These are phyloP conservation scores for Lichenostomus cassidix DNA, from an alignment of 2,113 vertebrate species.

Conservation along the genomic window DNA sequence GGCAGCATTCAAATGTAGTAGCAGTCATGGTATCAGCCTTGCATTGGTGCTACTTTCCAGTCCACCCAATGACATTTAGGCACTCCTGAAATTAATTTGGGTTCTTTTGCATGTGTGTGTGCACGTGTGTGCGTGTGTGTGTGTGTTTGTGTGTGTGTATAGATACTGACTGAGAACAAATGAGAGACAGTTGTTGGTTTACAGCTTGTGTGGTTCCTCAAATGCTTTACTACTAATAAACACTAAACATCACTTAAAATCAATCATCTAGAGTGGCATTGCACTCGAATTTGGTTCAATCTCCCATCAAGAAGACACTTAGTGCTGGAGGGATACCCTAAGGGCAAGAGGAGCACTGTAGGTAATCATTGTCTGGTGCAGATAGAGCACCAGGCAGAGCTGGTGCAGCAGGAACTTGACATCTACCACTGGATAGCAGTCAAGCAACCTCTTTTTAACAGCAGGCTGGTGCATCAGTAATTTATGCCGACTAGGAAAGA, in stretches of 20 bases:
- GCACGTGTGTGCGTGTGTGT: too few relatives aligned
- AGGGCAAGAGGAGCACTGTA: not conserved
- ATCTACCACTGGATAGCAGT: not conserved
- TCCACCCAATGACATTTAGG: not conserved
- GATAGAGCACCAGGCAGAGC: not conserved
- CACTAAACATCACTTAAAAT: not conserved
- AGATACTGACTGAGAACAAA: not conserved
- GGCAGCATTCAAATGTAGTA: not conserved
- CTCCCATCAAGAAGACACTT: not conserved
- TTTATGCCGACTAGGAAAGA: not conserved
- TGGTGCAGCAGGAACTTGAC: not conserved
- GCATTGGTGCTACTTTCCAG: not conserved
- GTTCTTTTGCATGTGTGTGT: not conserved
- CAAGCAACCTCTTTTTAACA: not conserved
- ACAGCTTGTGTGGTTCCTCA: not conserved
- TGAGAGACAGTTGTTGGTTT: not conserved
- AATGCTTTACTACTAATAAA: not conserved
- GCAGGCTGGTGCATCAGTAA: not conserved
- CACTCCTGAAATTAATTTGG: not conserved
- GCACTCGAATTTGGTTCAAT: not conserved
- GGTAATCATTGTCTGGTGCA: not conserved
- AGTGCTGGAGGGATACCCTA: not conserved
- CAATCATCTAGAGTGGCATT: not conserved
- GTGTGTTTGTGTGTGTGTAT: too few relatives aligned
- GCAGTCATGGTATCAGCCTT: not conserved